Conservation (phyloP, 2,888 invertebrate species). For the Ormyrus rosae region DNA sequence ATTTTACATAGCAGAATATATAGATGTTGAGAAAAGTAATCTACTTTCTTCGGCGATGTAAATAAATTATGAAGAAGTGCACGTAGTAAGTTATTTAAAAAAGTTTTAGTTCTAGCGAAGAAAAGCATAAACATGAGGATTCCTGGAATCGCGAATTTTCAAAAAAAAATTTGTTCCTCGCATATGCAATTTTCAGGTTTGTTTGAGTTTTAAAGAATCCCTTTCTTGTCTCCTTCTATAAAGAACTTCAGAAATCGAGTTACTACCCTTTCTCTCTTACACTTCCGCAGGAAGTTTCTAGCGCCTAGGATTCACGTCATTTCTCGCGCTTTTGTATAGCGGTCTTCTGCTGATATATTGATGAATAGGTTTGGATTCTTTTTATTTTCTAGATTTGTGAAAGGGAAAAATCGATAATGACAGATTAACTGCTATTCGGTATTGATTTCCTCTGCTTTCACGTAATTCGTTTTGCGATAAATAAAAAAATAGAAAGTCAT, state of each 20-base stretch:
- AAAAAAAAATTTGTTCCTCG: conserved; percentile 20
- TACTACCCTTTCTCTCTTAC: conserved; percentile 21
- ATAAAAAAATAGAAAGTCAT: too few relatives aligned
- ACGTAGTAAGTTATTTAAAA: too few relatives aligned
- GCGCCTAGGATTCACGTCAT: not conserved
- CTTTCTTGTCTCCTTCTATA: conserved; percentile 44
- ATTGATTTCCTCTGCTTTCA: conserved; percentile 5
- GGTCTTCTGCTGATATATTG: conserved; percentile 19
- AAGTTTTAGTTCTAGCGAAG: too few relatives aligned
- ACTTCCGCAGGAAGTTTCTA: conserved; percentile 13
- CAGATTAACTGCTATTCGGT: conserved; percentile 39
- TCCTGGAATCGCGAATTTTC: not conserved
- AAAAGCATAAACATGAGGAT: too few relatives aligned
- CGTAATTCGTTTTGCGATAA: too few relatives aligned
- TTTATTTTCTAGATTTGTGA: conserved; percentile 40
- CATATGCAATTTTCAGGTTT: conserved; percentile 39
- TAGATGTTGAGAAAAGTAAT: too few relatives aligned
- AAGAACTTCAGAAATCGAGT: conserved; percentile 57
- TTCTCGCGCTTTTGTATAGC: not conserved
- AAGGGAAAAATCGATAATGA: conserved; percentile 48
- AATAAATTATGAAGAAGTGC: too few relatives aligned
- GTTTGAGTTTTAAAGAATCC: conserved; percentile 55
- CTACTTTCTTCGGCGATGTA: too few relatives aligned
- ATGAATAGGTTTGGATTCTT: conserved; percentile 46
- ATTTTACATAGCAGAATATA: too few relatives aligned